These are phyloP conservation scores for Heliconius hewitsoni DNA, from an alignment of 1,140 invertebrate genomes.

Conservation along the genomic window DNA sequence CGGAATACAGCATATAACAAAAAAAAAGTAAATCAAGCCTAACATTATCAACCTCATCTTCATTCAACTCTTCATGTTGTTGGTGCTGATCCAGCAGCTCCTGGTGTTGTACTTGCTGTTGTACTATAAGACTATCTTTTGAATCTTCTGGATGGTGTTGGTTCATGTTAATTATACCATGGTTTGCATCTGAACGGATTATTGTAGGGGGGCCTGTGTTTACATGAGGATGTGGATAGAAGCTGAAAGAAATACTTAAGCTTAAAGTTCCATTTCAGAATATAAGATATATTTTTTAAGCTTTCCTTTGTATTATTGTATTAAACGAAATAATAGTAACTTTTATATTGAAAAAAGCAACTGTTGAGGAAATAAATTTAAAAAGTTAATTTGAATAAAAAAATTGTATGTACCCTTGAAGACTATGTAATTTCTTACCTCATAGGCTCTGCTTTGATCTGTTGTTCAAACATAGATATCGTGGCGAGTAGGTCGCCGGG, in stretches of 20 bases:
- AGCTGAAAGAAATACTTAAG: constrained; percentile 55
- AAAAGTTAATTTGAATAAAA: too few relatives aligned
- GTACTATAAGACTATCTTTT: constrained; percentile 77
- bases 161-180: constrained; percentile 78
- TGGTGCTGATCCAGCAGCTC: constrained; percentile 75
- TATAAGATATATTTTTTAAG: not conserved
- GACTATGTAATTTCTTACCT: constrained; percentile 71
- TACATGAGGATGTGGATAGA: constrained; percentile 78
- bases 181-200: constrained; percentile 78
- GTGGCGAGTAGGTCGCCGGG: constrained; percentile 82
- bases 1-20: too few relatives aligned
- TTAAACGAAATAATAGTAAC: too few relatives aligned
- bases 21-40: constrained; percentile 17
- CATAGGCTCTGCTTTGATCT: constrained; percentile 86
- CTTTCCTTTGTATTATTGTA: too few relatives aligned
- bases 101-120: constrained; percentile 75
- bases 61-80: constrained; percentile 65
- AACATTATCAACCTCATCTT: constrained; percentile 63
- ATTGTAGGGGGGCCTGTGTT: constrained; percentile 74
- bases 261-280: not conserved
- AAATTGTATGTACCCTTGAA: not conserved
- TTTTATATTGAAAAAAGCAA: too few relatives aligned
- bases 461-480: constrained; percentile 85
- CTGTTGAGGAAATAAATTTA: too few relatives aligned
- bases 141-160: constrained; percentile 78